Percentiles rank a stretch among this genome's conserved stretches.
These are phyloP conservation scores for Ennomos fuscantarius DNA, from an alignment of 2,888 invertebrate species.

Conservation along the genomic window DNA sequence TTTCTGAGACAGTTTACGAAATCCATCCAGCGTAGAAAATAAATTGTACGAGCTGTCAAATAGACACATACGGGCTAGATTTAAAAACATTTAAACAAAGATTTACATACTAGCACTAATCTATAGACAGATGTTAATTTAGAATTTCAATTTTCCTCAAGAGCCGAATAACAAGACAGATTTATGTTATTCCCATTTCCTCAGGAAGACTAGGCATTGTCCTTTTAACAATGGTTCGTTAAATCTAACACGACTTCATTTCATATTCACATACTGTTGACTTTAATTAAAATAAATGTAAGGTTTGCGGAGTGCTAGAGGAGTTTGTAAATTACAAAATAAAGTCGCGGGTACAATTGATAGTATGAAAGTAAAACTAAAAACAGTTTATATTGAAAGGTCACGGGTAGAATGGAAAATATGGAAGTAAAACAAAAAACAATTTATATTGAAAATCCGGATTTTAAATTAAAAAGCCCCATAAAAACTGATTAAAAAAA, in stretches of 20 bases:
- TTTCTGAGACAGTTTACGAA: too few species aligned
- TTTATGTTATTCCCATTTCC: constrained; percentile 49
- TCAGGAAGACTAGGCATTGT: constrained; percentile 54
- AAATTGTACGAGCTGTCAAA: too few species aligned
- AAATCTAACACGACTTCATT: constrained; percentile 39
- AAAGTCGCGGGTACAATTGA: neutral
- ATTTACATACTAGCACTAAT: neutral
- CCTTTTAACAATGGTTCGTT: constrained; percentile 63
- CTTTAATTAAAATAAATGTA: constrained; percentile 29
- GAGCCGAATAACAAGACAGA: constrained; percentile 36
- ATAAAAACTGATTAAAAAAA: too few species aligned
- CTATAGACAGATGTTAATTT: constrained; percentile 16
- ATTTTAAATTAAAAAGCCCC: too few species aligned
- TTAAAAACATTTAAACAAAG: too few species aligned
- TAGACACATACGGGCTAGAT: too few species aligned
- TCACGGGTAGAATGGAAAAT: neutral
- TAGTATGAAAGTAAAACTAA: neutral
- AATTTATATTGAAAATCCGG: too few species aligned
- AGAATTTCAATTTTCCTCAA: constrained; percentile 34
- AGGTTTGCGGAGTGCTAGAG: constrained; percentile 3
- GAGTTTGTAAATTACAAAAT: neutral
- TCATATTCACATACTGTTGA: constrained; percentile 27
- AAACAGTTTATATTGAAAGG: too few species aligned
- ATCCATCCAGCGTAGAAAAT: too few species aligned
- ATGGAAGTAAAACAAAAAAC: too few species aligned